A percentile compares a stretch with the other conserved stretches of the same genome.
Evolutionary conservation across 2,888 invertebrate genomes (phyloP).

Genomic region (Drosophila paranaensis): DNA sequence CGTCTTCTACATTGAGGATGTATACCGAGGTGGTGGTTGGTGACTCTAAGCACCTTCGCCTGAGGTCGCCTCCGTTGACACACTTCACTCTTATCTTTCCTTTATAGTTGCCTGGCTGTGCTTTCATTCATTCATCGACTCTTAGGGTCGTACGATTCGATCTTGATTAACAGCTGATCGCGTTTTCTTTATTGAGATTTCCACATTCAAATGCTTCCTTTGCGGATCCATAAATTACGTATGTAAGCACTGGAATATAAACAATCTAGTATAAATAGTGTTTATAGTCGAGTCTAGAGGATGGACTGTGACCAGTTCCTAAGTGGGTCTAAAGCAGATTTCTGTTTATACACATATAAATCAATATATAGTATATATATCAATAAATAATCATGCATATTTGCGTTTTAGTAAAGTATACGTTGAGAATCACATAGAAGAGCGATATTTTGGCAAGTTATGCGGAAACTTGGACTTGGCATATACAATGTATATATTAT

Average conservation of each 20-base stretch:
- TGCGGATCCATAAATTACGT: conserved; percentile 5
- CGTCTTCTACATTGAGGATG: background rate
- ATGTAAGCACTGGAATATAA: background rate
- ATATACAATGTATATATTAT: too few species aligned
- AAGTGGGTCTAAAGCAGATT: background rate
- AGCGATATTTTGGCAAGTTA: background rate
- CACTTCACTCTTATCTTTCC: conserved; percentile 37
- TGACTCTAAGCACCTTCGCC: conserved; percentile 32
- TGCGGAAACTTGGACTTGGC: too few species aligned
- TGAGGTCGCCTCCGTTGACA: conserved; percentile 57
- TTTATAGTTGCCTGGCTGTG: conserved; percentile 16
- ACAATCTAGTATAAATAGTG: background rate
- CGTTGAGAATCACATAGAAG: background rate
- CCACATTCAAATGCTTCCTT: background rate
- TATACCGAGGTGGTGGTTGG: conserved; percentile 26
- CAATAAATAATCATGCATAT: background rate
- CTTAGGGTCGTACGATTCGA: background rate
- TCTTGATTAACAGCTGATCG: conserved; percentile 1
- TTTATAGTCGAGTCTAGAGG: background rate
- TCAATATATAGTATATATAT: background rate
- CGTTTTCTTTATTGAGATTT: background rate
- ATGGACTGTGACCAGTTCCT: too few species aligned
- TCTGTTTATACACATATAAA: background rate
- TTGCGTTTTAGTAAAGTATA: background rate
- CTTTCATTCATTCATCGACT: conserved; percentile 39